Conservation (phyloP, 1,140 invertebrate species). For the Solen grandis region DNA sequence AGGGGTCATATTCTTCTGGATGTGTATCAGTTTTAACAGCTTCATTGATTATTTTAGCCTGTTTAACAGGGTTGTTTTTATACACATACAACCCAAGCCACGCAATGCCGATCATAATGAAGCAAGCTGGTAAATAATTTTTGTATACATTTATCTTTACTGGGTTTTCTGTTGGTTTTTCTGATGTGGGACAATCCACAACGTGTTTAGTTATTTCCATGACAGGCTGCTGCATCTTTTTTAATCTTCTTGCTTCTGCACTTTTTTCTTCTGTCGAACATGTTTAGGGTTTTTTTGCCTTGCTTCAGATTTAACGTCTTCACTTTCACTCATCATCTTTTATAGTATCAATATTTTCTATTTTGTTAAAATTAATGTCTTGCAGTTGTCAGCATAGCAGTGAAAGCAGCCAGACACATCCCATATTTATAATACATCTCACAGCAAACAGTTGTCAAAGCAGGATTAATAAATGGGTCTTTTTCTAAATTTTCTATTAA, state of each 20-base stretch:
- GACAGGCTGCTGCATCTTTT: neutral
- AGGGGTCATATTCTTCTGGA: too few species aligned
- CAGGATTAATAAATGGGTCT: conserved; percentile 22
- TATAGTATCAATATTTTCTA: too few species aligned
- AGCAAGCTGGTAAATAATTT: neutral
- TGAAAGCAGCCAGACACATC: too few species aligned
- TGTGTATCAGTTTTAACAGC: neutral
- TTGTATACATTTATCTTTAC: too few species aligned
- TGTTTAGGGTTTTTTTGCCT: conserved; percentile 1
- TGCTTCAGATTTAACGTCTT: neutral
- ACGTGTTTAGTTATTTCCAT: conserved; percentile 24
- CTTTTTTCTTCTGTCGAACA: neutral
- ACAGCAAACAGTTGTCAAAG: neutral
- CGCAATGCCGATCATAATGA: neutral
- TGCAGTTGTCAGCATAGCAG: conserved; percentile 10
- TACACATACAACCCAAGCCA: neutral
- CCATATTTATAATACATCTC: too few species aligned
- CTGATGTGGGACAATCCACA: neutral
- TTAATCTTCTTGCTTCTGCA: conserved; percentile 9
- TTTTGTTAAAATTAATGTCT: neutral
- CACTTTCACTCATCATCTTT: conserved; percentile 19
- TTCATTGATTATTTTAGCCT: neutral
- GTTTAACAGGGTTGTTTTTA: neutral
- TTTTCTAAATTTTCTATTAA: conserved; percentile 23
- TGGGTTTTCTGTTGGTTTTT: neutral